Percentiles rank a stretch among this genome's conserved stretches.
Conservation (phyloP, 2,797 vertebrate species). For the Gymnodraco acuticeps region DNA sequence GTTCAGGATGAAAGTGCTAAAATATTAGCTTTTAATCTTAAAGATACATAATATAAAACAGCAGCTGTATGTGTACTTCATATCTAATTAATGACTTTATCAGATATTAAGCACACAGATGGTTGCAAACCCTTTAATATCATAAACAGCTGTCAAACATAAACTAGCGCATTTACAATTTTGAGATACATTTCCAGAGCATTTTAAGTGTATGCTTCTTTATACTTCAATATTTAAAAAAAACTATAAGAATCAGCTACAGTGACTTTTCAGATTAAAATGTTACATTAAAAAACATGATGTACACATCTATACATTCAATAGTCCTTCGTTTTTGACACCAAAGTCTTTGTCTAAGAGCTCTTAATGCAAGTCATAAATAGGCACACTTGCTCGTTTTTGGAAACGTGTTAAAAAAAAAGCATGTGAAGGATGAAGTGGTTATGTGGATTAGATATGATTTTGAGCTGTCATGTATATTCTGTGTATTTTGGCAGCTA, state of each 20-base stretch:
- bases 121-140: not conserved
- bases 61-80: too few relatives aligned
- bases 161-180: not conserved
- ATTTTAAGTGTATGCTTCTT: not conserved
- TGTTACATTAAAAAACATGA: not conserved
- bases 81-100: too few relatives aligned
- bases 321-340: not conserved
- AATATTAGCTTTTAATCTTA: too few relatives aligned
- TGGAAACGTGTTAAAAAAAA: not conserved
- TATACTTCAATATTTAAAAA: not conserved
- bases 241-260: not conserved
- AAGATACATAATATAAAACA: too few relatives aligned
- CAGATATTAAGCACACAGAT: not conserved
- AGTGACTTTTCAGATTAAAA: not conserved
- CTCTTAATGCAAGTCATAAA: not conserved
- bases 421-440: not conserved
- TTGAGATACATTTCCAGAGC: not conserved
- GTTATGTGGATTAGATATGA: constrained; percentile 4
- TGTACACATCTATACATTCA: not conserved
- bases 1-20: too few relatives aligned
- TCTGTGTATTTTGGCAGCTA: not conserved
- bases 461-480: not conserved
- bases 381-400: not conserved
- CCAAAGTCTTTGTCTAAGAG: not conserved
- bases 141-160: too few relatives aligned